A percentile compares a stretch with the other conserved stretches of the same genome.
These are phyloP conservation scores for Eunapius fragilis DNA, from an alignment of 37 sponge, comb jelly and placozoan genomes.

Conservation along the genomic window DNA sequence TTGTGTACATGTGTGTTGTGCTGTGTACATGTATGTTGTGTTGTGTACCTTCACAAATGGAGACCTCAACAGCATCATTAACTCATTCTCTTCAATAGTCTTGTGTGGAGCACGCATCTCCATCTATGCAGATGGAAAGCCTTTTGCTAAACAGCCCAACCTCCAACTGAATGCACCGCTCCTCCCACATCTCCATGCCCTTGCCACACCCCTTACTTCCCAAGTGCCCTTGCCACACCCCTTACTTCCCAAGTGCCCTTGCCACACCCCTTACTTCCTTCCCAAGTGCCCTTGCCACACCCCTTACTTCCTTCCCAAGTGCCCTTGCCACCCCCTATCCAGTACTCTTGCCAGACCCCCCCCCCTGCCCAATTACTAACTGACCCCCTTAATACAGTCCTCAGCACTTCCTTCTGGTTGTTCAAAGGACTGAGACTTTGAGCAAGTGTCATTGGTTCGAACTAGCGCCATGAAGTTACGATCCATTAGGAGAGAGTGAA, in stretches of 20 bases:
- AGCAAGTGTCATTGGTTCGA: conserved; percentile 59
- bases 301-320: background rate
- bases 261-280: background rate
- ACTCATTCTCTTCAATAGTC: conserved; percentile 19
- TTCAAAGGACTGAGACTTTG: conserved; percentile 57
- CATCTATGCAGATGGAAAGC: conserved; percentile 1
- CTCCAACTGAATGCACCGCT: background rate
- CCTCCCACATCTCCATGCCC: too few relatives aligned
- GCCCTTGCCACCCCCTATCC: background rate
- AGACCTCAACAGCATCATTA: conserved; percentile 11
- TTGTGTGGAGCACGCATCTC: conserved; percentile 28
- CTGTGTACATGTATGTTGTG: background rate
- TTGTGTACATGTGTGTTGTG: background rate
- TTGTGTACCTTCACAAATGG: conserved; percentile 18
- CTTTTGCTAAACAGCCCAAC: background rate
- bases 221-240: background rate
- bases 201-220: background rate
- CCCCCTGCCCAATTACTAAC: conserved; percentile 3
- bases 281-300: too few relatives aligned
- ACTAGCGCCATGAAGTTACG: conserved; percentile 20
- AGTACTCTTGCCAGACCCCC: too few relatives aligned
- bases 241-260: background rate
- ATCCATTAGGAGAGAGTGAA: conserved; percentile 14
- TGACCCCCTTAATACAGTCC: background rate
- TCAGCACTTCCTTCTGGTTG: conserved; percentile 55